These are phyloP conservation scores for Drosophila lacicola DNA, from an alignment of 2,888 invertebrate species.

Conservation along the genomic window DNA sequence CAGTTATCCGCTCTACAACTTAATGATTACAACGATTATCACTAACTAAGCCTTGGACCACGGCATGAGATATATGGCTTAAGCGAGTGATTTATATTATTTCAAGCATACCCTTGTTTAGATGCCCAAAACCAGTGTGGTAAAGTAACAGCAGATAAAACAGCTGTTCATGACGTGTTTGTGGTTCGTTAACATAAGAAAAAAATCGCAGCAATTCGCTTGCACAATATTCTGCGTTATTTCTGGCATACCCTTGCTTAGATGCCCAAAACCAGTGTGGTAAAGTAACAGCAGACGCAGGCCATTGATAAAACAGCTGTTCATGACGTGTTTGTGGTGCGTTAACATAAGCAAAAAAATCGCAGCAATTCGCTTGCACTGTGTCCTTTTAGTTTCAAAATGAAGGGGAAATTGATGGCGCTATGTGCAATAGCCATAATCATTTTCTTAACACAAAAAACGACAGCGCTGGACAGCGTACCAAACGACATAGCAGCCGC, in stretches of 20 bases:
- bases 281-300: slow-evolving; percentile 21
- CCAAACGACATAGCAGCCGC: slow-evolving; percentile 5
- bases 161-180: slow-evolving; percentile 68
- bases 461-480: slow-evolving; percentile 22
- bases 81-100: slow-evolving; percentile 32
- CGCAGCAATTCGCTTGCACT: not conserved
- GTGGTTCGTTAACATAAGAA: slow-evolving; percentile 12
- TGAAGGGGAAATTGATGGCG: slow-evolving; percentile 32
- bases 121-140: slow-evolving; percentile 35
- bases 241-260: slow-evolving; percentile 14
- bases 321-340: slow-evolving; percentile 57
- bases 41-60: slow-evolving; percentile 23
- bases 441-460: slow-evolving; percentile 17
- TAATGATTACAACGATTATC: slow-evolving; percentile 42
- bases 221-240: slow-evolving; percentile 15
- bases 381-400: slow-evolving; percentile 23
- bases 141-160: slow-evolving; percentile 37
- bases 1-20: too few relatives aligned
- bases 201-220: slow-evolving; percentile 1
- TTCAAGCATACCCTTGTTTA: slow-evolving; percentile 13
- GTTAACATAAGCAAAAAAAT: slow-evolving; percentile 2
- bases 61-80: slow-evolving; percentile 32
- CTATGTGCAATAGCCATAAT: slow-evolving; percentile 28
- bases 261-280: slow-evolving; percentile 35
- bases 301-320: slow-evolving; percentile 55